Evolutionary conservation across 2,797 vertebrate genomes (phyloP), one percentile per base, ranked within the genome.

Genomic region (Sebastes nivosus): DNA sequence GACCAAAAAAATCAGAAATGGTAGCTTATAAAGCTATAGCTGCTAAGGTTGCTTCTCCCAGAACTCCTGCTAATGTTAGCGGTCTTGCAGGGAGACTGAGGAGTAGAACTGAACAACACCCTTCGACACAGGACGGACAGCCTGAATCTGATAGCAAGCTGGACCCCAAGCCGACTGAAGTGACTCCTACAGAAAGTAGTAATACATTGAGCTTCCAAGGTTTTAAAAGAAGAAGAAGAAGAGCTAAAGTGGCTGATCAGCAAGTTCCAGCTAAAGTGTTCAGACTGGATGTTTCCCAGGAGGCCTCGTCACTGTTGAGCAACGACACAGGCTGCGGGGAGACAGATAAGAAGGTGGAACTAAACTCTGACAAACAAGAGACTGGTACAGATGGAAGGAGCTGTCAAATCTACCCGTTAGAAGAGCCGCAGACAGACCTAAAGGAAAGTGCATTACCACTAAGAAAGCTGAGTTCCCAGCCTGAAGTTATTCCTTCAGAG

Each of bases 231-330:
- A 76, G 42, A 46, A 18, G 63, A 60, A 20, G 78, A 27, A 78
- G 80, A 64, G 8, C 38, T 12, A 80, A 77, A 72, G 20, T 55
- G 22, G 32, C 60, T 20, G 72, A 87, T 69, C 88, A 82, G 67
- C 81, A 84, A 42, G 67, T 88, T 81, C 84, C 84, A 34, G 77
- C 74, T 8, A 89, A 92, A 72, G 69, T 89, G 59, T 80, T 71
- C 61, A 82, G 78, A 65, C 73, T 83, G 74, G 80, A 83, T 20
- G 67, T 67, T 77, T 77, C 78, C 74, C 85, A 69, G 55, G 85
- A 80, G 13, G 30, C 68, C 14, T 46, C 7, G 0, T 9, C 60
- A 4, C 36, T 13, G 20, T 32, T 81, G 63, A 82, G 66, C 63
- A 55, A 36, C 14, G 50, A 74, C n/a, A 29, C 38, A 9, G 52